Evolutionary conservation across 2,113 vertebrate species (phyloP), one percentile per base, ranked within the genome.

Genomic region (Gymnobelideus leadbeateri): DNA sequence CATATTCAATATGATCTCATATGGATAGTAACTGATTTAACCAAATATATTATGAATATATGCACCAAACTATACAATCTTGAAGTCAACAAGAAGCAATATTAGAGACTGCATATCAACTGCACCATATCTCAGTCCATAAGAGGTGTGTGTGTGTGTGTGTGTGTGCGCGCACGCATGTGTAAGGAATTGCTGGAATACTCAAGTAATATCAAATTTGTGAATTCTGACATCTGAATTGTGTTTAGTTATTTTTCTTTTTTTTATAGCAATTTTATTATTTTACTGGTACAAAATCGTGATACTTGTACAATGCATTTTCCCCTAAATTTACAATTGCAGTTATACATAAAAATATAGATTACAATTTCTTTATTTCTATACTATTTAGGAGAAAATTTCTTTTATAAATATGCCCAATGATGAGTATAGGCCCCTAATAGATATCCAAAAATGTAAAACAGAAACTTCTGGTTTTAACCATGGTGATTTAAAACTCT

Each of bases 261-360:
- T 52, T 52, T 52, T 99, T 99, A 98, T 98, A 98, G 97, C 97
- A 98, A 98, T 97, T 99, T 99, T 99, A 99, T 99, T 99, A 97
- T 98, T 98, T 98, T 97, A 99, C 98, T 96, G 98, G 98, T 99
- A 98, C 16, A 98, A 98, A 99, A 98, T 97, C 93, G 97, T 98
- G 96, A 98, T 98, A 98, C 97, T 95, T 90, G 97, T 98, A 98
- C 97, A 98, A 98, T 97, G 98, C 97, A 97, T 98, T 98, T 98
- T 95, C 96, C 98, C 98, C 98, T 98, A 98, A 99, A 98, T 98
- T 98, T 98, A 99, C 98, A 99, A 98, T 98, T 97, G 98, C 98
- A 98, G 98, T 98, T 98, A 98, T 98, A 99, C 98, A 98, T 98
- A 99, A 98, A 98, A 98, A 98, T 98, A 99, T 98, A 98, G 97